These are phyloP conservation scores for Typhlichthys subterraneus DNA, from an alignment of 2,797 vertebrate genomes.

Conservation along the genomic window DNA sequence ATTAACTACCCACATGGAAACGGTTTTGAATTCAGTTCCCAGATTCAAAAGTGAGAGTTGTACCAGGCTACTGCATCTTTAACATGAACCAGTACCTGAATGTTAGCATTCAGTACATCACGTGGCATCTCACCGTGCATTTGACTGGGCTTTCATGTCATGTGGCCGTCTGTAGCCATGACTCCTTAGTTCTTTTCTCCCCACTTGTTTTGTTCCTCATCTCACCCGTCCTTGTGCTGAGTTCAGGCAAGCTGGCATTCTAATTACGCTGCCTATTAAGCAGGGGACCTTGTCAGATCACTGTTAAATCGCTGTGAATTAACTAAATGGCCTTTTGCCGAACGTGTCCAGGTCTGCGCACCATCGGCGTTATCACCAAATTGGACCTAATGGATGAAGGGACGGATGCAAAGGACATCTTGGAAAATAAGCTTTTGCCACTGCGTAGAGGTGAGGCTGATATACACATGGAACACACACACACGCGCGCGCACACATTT, in stretches of 20 bases:
- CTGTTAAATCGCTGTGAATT: not conserved
- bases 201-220: not conserved
- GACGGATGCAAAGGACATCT: conserved; percentile 90
- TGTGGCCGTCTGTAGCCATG: not conserved
- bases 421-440: conserved; percentile 94
- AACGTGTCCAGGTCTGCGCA: conserved; percentile 83
- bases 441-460: conserved; percentile 84
- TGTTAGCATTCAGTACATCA: not conserved
- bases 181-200: conserved; percentile 1
- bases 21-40: no score
- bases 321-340: not conserved
- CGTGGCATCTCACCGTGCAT: not conserved
- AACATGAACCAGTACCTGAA: no score
- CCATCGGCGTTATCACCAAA: conserved; percentile 97
- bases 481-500: not conserved
- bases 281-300: not conserved
- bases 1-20: no score
- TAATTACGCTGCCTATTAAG: not conserved
- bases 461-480: not conserved
- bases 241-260: not conserved
- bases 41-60: no score
- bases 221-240: not conserved
- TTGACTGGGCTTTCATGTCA: not conserved
- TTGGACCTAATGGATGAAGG: conserved; percentile 98
- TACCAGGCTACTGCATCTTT: no score